Evolutionary conservation across 2,113 vertebrate species (phyloP), one percentile per base, ranked within the genome.

Genomic region (Oncorhynchus kisutch): DNA sequence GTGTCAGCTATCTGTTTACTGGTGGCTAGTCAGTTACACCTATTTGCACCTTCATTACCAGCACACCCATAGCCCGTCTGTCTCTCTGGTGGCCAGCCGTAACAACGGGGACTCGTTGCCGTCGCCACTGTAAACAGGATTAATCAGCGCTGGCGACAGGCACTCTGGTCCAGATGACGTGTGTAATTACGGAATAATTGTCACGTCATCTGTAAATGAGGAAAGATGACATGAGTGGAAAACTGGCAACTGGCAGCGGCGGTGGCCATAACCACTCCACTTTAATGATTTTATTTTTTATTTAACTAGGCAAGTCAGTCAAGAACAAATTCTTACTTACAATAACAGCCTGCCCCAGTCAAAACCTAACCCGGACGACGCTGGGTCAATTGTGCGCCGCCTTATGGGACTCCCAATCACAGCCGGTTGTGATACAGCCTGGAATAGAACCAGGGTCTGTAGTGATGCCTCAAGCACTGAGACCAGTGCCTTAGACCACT

Each of bases 151-250:
- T 85, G 90, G 90, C 91, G 72, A 82, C 88, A 86, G 88, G 69
- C 90, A 87, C 90, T 92, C 88, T 91, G 87, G 91, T 92, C 92
- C 93, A 92, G 91, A 94, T 93, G 92, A 94, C 88, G 91, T 88
- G 88, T 88, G 88, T 92, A 94, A 94, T 94, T 93, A 92, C 90
- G 90, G 86, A 92, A 91, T 93, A 94, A 94, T 94, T 93, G 92
- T 90, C 91, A 91, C 92, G 92, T 94, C 91, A 93, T 92, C 93
- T 88, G 88, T 92, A 94, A 92, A 93, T 90, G 87, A 92, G 86
- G 86, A 93, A 91, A 91, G 89, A 92, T 91, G 92, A 92, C 90
- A 86, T 75, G 83, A 70, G 51, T 4, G 51, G 16, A 54, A 18
- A 54, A 18, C 74, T 65, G 71, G 67, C 73, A 7, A 39, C 82